A percentile compares a stretch with the other conserved stretches of the same genome.
phyloP scores from a whole-genome alignment of 1,140 invertebrate species.

The Nylanderia fulva region DNA sequence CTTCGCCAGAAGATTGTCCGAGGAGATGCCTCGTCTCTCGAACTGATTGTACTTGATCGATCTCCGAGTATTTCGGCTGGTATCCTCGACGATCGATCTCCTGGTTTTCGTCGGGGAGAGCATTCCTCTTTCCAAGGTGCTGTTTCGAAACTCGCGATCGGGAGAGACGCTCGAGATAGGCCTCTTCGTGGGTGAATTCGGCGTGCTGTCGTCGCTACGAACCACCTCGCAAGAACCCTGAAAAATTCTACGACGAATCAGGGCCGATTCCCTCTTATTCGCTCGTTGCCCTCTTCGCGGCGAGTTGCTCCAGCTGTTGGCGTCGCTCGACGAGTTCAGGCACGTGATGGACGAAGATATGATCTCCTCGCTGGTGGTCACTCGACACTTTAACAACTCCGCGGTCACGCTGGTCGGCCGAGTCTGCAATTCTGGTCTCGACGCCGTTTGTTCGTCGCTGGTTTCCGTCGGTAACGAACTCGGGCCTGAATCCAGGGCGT shows the following conservation, averaged over 20 bases:
- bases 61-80: conserved; percentile 57
- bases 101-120: conserved; percentile 77
- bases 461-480: conserved; percentile 78
- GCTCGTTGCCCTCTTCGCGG: conserved; percentile 70
- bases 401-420: conserved; percentile 55
- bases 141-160: conserved; percentile 59
- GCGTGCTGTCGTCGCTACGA: conserved; percentile 75
- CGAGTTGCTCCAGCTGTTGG: conserved; percentile 79
- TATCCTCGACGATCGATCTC: conserved; percentile 78
- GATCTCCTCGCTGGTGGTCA: conserved; percentile 82
- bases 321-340: conserved; percentile 77
- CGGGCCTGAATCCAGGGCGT: conserved; percentile 79
- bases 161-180: conserved; percentile 70
- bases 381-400: conserved; percentile 81
- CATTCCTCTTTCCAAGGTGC: conserved; percentile 28
- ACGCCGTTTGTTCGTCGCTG: conserved; percentile 36
- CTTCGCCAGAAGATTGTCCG: conserved; percentile 78
- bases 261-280: conserved; percentile 62
- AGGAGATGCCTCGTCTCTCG: conserved; percentile 79
- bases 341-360: conserved; percentile 77
- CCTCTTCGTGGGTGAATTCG: conserved; percentile 80
- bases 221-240: conserved; percentile 54
- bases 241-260: conserved; percentile 6
- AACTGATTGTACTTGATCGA: conserved; percentile 64
- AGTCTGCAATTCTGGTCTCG: conserved; percentile 49